Evolutionary conservation across 1,140 invertebrate genomes (phyloP).

Genomic region (Tetraneura akinire): DNA sequence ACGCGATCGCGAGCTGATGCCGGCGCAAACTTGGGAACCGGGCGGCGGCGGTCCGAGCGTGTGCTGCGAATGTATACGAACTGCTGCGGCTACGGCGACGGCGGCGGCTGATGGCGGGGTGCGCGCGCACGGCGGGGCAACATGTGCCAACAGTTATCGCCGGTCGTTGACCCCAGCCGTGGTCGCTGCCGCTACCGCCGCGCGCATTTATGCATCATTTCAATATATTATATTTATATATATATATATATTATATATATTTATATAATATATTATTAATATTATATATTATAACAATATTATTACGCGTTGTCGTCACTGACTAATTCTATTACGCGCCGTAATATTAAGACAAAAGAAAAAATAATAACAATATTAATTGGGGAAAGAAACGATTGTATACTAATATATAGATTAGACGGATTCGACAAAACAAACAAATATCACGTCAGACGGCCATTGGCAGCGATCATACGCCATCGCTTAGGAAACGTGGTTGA

Average conservation of each 20-base stretch:
- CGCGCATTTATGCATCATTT: conserved; percentile 39
- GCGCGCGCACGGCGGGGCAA: conserved; percentile 50
- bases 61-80: conserved; percentile 45
- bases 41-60: conserved; percentile 47
- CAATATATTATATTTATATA: neutral
- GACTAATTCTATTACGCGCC: too few species aligned
- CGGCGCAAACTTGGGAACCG: conserved; percentile 46
- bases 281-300: too few species aligned
- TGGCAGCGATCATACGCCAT: too few species aligned
- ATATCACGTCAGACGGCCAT: too few species aligned
- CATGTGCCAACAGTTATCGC: conserved; percentile 51
- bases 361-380: too few species aligned
- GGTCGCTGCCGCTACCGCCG: conserved; percentile 18
- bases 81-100: conserved; percentile 7
- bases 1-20: conserved; percentile 40
- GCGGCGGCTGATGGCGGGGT: conserved; percentile 27
- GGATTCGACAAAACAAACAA: too few species aligned
- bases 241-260: neutral
- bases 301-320: too few species aligned
- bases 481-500: too few species aligned
- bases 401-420: too few species aligned
- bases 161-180: conserved; percentile 44
- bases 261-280: too few species aligned
- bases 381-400: too few species aligned
- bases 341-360: too few species aligned